A percentile compares a stretch with the other conserved stretches of the same genome.
phyloP scores from a whole-genome alignment of 2,113 vertebrate genomes.

The Tautogolabrus adspersus region DNA sequence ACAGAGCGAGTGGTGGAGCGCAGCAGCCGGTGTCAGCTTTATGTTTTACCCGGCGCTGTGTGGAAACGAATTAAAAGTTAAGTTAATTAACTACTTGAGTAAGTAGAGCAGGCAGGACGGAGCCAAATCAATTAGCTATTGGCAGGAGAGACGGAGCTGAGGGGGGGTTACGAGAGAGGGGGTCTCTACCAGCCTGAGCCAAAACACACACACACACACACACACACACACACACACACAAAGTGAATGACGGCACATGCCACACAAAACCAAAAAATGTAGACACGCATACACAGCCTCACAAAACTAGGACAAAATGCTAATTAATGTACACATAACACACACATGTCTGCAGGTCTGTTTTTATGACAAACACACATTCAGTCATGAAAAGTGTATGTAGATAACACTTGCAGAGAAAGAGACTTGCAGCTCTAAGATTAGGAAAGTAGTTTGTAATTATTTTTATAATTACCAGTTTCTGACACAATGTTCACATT shows the following conservation, averaged over 20 bases:
- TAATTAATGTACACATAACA: neutral
- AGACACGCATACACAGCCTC: neutral
- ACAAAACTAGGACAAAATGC: neutral
- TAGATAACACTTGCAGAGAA: too few species aligned
- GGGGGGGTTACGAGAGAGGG: conserved; percentile 16
- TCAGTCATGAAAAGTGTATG: too few species aligned
- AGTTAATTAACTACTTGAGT: conserved; percentile 77
- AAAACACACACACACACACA: conserved; percentile 37
- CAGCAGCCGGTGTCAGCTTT: conserved; percentile 50
- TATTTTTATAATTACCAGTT: too few species aligned
- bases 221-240: conserved; percentile 17
- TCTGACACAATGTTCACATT: too few species aligned
- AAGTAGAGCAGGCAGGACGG: conserved; percentile 70
- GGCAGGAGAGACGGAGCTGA: conserved; percentile 65
- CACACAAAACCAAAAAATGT: neutral
- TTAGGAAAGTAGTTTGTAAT: too few species aligned
- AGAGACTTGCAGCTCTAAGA: too few species aligned
- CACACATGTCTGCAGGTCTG: neutral
- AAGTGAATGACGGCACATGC: conserved; percentile 10
- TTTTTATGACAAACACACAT: too few species aligned
- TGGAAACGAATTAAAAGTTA: conserved; percentile 71
- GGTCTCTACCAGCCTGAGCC: conserved; percentile 42
- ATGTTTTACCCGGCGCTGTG: conserved; percentile 48
- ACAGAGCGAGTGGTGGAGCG: conserved; percentile 36
- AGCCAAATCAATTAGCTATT: conserved; percentile 79